Percentiles rank a stretch among this genome's conserved stretches.
phyloP scores from a whole-genome alignment of 2,888 invertebrate species.

The Acanthoscelides obtectus region DNA sequence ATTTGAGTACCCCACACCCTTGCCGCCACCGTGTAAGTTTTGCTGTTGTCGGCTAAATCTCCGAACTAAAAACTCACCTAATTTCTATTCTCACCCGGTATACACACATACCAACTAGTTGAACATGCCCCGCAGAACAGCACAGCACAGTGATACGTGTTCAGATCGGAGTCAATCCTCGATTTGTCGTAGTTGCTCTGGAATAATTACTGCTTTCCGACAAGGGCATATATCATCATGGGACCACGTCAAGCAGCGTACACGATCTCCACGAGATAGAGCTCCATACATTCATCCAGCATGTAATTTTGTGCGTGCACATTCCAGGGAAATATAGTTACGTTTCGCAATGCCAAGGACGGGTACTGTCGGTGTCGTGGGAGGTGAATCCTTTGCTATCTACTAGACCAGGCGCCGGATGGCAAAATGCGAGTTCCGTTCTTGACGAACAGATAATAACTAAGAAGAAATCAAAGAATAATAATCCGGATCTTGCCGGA shows the following conservation, averaged over 20 bases:
- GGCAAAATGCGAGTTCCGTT: too few species aligned
- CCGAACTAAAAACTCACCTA: too few species aligned
- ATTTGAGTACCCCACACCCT: too few species aligned
- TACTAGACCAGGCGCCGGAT: too few species aligned
- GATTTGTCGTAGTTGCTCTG: not conserved
- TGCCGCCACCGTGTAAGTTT: too few species aligned
- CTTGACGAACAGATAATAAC: too few species aligned
- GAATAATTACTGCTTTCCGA: not conserved
- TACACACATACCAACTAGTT: not conserved
- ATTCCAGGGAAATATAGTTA: not conserved
- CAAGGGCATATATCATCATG: not conserved
- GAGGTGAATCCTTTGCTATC: not conserved
- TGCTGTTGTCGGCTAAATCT: too few species aligned
- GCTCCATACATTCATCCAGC: constrained; percentile 34
- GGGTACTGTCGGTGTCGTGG: not conserved
- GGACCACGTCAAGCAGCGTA: not conserved
- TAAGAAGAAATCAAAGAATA: too few species aligned
- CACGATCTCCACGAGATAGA: constrained; percentile 24
- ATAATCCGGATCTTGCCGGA: too few species aligned
- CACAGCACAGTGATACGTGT: not conserved
- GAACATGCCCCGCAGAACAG: not conserved
- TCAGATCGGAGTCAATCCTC: not conserved
- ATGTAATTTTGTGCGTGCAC: constrained; percentile 42
- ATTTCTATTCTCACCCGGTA: too few species aligned
- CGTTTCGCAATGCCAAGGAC: not conserved